A percentile compares a stretch with the other conserved stretches of the same genome.
These are phyloP conservation scores for Rynchops niger DNA, from an alignment of 2,113 vertebrate species.

Conservation along the genomic window DNA sequence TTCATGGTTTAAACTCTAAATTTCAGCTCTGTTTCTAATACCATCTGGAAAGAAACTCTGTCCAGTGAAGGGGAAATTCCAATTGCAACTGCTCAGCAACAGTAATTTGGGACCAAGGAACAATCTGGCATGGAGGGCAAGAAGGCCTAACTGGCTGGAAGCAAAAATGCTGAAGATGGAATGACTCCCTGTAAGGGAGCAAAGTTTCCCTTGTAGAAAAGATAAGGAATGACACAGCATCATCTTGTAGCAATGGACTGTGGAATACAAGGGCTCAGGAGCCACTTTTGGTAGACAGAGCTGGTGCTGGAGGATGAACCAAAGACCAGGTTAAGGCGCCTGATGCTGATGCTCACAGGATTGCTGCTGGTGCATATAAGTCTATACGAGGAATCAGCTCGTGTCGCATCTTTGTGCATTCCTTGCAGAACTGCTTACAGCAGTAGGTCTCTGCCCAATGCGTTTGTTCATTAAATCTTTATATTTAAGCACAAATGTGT, in stretches of 20 bases:
- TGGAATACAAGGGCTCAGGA: background rate
- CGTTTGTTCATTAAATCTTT: background rate
- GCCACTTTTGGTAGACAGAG: background rate
- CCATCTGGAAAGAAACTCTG: background rate
- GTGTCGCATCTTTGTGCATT: accelerated
- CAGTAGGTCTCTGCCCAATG: no score
- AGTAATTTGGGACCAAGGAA: background rate
- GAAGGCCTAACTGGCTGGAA: background rate
- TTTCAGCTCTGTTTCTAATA: background rate
- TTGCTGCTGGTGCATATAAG: no score
- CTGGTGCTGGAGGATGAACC: background rate
- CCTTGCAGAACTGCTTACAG: background rate
- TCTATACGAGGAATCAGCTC: accelerated
- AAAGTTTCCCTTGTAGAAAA: background rate
- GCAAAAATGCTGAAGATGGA: background rate
- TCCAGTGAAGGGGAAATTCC: background rate
- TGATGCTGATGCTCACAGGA: background rate
- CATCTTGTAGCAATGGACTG: background rate
- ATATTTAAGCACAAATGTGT: background rate
- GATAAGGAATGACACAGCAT: background rate
- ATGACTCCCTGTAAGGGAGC: background rate
- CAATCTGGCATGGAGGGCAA: background rate
- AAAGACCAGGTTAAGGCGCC: background rate
- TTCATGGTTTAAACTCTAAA: background rate
- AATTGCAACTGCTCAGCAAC: background rate